These are phyloP conservation scores for Coremacera marginata DNA, from an alignment of 2,888 invertebrate genomes.

Conservation along the genomic window DNA sequence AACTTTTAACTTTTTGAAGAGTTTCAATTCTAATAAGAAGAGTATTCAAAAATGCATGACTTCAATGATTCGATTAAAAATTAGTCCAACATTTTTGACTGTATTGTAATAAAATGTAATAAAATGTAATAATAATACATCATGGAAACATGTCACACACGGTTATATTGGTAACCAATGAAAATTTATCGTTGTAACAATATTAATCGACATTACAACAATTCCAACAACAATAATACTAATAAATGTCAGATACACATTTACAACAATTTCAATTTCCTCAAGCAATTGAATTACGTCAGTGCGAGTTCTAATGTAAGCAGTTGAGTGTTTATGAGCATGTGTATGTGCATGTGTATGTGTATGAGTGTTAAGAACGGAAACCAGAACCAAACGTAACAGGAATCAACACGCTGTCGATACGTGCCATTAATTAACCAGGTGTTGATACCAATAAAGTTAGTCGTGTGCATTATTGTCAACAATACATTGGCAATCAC, in stretches of 20 bases:
- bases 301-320: background rate
- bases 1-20: no score
- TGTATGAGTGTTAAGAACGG: background rate
- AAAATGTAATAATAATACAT: no score
- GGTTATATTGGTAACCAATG: background rate
- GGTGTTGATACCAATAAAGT: background rate
- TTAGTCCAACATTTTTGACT: no score
- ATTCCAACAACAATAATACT: background rate
- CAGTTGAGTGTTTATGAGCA: background rate
- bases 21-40: no score
- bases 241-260: background rate
- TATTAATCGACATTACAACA: background rate
- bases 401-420: background rate
- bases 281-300: conserved; percentile 20
- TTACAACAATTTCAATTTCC: conserved; percentile 10
- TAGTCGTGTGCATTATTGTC: no score
- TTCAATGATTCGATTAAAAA: no score
- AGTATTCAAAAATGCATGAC: no score
- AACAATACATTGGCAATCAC: no score
- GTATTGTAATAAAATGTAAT: no score
- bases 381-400: background rate
- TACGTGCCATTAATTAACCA: background rate
- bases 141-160: background rate
- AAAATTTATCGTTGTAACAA: background rate
- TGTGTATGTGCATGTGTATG: background rate